Base-by-base conservation (phyloP, 2,888 invertebrate genomes). In the Fragum whitleyi region DNA sequence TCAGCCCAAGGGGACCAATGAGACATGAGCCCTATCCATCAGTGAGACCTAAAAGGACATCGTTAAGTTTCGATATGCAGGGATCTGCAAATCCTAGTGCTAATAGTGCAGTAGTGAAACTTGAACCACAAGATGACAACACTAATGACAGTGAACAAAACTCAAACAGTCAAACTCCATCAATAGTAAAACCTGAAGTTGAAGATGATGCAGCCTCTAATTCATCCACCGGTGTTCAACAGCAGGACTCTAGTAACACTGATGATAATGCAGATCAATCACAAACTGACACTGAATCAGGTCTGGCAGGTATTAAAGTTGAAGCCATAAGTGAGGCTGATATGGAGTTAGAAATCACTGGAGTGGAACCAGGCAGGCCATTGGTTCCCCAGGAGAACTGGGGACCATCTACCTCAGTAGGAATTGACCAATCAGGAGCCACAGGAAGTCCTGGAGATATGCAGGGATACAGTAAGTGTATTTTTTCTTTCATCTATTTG, bases 321-420 rank as follows among this genome's bases (percentile, higher is more conserved):
- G 83, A 83, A 53, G 80, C 83, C 42, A 65, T 81, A 29, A 76
- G 75, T 74, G 80, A 83, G 29, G 19, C 75, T 39, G 83, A 80
- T 57, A 75, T 83, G 83, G 80, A 80, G 59, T 67, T 80, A 42
- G 78, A 80, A 67, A 83, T 83, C 36, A 80, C 83, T 39, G 83
- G 83, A 65, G 77, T 83, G n/a, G 80, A 80, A 36, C 80, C 83
- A 39, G 83, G 80, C 39, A 72, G 74, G 67, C 68, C 73, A 26
- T 7, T 55, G 42, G 39, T 72, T 53, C 59, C 59, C 32, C 77
- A 77, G 47, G 81, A 81, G 26, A 74, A 71, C 67, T 81, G 81
- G 81, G 77, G 32, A 14, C 47, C 47, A 23, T 73, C 74, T 59
- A 68, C 69, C 36, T 67, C 67, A 2, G 67, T 69, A 69, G 74